Evolutionary conservation across 2,113 vertebrate genomes (phyloP).

Genomic region (Phocoena phocoena): DNA sequence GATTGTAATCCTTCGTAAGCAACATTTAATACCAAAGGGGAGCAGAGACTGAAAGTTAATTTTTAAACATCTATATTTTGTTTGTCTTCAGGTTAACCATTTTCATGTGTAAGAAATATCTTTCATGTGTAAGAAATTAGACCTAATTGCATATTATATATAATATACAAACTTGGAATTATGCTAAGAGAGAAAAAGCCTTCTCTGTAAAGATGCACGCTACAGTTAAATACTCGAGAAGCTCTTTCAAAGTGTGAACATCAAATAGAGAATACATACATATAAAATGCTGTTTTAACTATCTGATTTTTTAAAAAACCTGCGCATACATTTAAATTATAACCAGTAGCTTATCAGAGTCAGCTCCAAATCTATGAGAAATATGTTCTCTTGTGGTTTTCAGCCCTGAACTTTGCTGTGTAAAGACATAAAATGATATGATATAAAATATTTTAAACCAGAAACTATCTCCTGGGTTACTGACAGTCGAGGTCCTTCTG

Average conservation of each 20-base stretch:
- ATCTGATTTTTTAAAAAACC: constrained; percentile 45
- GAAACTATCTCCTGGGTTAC: neutral
- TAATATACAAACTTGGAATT: constrained; percentile 53
- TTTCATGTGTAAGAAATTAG: constrained; percentile 3
- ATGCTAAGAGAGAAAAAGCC: constrained; percentile 39
- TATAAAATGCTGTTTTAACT: neutral
- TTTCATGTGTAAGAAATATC: constrained; percentile 23
- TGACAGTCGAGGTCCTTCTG: neutral
- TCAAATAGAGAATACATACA: neutral
- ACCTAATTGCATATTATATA: constrained; percentile 14
- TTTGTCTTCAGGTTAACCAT: constrained; percentile 15
- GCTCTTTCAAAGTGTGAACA: neutral
- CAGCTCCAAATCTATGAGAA: neutral
- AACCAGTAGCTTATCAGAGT: constrained; percentile 57
- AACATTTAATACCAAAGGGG: neutral
- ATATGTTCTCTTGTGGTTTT: neutral
- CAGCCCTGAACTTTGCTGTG: constrained; percentile 55
- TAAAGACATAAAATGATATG: constrained; percentile 61
- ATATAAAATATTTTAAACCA: constrained; percentile 53
- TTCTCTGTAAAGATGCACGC: constrained; percentile 41
- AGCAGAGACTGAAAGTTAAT: constrained; percentile 15
- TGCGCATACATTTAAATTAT: constrained; percentile 49
- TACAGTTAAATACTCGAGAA: constrained; percentile 23
- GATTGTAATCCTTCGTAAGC: neutral
- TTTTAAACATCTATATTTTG: neutral